phyloP scores from a whole-genome alignment of 2,113 vertebrate species.

The Corythaeola cristata region DNA sequence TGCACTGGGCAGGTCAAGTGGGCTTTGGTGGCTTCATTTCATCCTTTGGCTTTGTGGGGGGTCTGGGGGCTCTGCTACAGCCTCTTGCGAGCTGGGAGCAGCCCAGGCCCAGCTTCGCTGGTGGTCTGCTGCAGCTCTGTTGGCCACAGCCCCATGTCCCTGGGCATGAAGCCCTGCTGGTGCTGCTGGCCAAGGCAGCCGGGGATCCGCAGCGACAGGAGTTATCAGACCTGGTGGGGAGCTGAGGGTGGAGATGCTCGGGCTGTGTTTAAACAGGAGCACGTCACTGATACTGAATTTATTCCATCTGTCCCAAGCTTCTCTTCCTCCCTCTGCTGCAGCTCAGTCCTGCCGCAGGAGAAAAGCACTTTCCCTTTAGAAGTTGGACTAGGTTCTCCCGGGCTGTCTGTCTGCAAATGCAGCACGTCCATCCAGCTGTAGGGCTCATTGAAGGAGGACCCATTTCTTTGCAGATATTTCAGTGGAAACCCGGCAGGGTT shows the following conservation, averaged over 20 bases:
- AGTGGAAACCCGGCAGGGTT: not conserved
- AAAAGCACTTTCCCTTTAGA: not conserved
- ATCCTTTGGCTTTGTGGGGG: not conserved
- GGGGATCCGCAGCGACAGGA: rapidly evolving
- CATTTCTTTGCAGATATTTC: not conserved
- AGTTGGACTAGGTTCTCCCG: not conserved
- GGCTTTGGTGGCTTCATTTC: not conserved
- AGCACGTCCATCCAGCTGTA: not conserved
- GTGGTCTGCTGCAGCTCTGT: not conserved
- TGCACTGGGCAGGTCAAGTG: not conserved
- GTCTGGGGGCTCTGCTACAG: not conserved
- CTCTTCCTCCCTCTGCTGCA: not conserved
- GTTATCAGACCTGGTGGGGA: not conserved
- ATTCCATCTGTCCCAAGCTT: not conserved
- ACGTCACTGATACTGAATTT: rapidly evolving
- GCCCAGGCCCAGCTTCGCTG: not conserved
- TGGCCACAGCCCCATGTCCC: not conserved
- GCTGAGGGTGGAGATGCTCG: rapidly evolving
- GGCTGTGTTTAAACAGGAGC: not conserved
- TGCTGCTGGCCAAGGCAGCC: not conserved
- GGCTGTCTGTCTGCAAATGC: not conserved
- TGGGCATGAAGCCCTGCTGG: not conserved
- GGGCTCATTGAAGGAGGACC: not conserved
- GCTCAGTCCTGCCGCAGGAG: not conserved
- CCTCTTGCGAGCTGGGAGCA: not conserved